phyloP scores from a whole-genome alignment of 2,888 invertebrate genomes.

The Sphecodes monilicornis region DNA sequence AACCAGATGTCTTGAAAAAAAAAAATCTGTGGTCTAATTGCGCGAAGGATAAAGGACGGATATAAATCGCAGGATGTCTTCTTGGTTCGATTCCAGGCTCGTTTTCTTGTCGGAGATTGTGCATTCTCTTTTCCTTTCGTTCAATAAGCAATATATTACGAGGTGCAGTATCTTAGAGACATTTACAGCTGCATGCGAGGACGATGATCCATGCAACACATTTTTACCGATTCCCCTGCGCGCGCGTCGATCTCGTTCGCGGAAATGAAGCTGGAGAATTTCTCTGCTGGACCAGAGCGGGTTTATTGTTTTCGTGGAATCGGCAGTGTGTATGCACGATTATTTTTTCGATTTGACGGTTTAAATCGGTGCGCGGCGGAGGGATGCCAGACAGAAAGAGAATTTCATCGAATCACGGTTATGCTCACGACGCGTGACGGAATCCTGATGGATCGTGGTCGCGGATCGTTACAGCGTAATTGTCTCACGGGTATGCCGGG shows the following conservation, averaged over 20 bases:
- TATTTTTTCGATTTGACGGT: background rate
- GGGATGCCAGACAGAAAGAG: constrained; percentile 37
- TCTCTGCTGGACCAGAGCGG: background rate
- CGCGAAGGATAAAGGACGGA: constrained; percentile 10
- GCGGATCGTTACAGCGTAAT: constrained; percentile 72
- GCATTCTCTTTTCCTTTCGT: constrained; percentile 32
- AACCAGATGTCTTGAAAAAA: background rate
- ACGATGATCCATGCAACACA: constrained; percentile 13
- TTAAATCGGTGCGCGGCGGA: constrained; percentile 31
- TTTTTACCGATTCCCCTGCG: constrained; percentile 20
- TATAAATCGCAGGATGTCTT: constrained; percentile 13
- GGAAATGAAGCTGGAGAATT: background rate
- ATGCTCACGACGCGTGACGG: constrained; percentile 73
- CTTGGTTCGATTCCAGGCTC: constrained; percentile 23
- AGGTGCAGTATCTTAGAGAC: constrained; percentile 6
- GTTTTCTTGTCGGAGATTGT: constrained; percentile 3
- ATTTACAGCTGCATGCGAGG: constrained; percentile 14
- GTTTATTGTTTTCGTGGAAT: background rate
- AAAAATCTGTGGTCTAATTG: constrained; percentile 23
- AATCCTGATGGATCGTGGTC: constrained; percentile 74
- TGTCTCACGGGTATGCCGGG: constrained; percentile 68
- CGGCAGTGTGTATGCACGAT: background rate
- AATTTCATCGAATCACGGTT: constrained; percentile 64
- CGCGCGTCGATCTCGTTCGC: background rate
- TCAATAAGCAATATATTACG: constrained; percentile 51